phyloP scores from a whole-genome alignment of 2,797 vertebrate genomes.

The Dicrostonyx torquatus region DNA sequence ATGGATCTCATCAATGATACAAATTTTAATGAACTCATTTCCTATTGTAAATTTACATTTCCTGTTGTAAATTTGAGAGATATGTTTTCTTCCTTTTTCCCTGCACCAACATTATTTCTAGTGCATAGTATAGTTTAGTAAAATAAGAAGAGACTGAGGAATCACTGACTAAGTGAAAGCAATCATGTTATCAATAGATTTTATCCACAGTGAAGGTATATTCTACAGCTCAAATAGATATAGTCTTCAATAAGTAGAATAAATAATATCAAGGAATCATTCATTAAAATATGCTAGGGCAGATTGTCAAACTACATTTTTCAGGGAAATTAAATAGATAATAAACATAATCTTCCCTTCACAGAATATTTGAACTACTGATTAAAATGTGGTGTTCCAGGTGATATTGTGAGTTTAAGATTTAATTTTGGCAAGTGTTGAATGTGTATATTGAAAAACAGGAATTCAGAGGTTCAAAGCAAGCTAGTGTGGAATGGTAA shows the following conservation, averaged over 20 bases:
- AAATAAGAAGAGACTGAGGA: not conserved
- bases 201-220: not conserved
- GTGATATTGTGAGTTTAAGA: not conserved
- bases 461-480: not conserved
- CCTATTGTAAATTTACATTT: not conserved
- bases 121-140: not conserved
- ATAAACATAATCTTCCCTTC: not conserved
- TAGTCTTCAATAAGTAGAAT: not conserved
- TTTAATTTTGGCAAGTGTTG: conserved; percentile 18
- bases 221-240: not conserved
- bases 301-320: not conserved
- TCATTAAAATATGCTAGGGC: not conserved
- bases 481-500: not conserved
- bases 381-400: conserved; percentile 8
- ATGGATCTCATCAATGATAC: fast-evolving
- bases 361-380: not conserved
- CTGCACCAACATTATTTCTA: not conserved
- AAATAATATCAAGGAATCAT: not conserved
- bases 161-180: not conserved
- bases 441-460: not conserved
- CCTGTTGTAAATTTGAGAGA: not conserved
- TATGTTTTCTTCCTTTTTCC: not conserved
- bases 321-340: not conserved
- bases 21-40: not conserved
- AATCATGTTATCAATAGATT: not conserved